Percentiles rank a stretch among this genome's conserved stretches.
These are phyloP conservation scores for Oriolus oriolus DNA, from an alignment of 2,113 vertebrate species.

Conservation along the genomic window DNA sequence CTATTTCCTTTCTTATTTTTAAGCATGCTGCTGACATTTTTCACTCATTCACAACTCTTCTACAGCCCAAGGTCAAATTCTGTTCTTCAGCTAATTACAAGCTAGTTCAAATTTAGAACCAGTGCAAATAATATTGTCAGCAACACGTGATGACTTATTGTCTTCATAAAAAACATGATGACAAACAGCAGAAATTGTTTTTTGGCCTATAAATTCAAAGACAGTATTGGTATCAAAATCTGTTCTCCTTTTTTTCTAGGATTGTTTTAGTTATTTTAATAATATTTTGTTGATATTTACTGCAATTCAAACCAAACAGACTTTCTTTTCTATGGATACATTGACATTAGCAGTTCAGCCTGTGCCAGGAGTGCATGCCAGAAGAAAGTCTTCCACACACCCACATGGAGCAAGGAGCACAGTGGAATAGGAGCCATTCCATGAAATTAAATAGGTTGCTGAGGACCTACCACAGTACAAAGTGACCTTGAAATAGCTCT, in stretches of 20 bases:
- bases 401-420: not conserved
- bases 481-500: not conserved
- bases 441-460: not conserved
- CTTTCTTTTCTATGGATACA: not conserved
- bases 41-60: not conserved
- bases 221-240: not conserved
- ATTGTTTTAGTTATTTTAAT: not conserved
- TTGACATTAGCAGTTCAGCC: not conserved
- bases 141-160: not conserved
- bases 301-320: not conserved
- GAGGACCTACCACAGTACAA: not conserved
- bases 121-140: not conserved
- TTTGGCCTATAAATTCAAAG: not conserved
- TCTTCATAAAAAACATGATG: not conserved
- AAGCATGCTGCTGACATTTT: not conserved
- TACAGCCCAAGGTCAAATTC: not conserved
- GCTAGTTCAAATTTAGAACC: not conserved
- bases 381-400: not conserved
- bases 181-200: not conserved
- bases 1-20: conserved; percentile 11
- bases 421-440: not conserved
- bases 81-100: conserved; percentile 12
- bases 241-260: not conserved
- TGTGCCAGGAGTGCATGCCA: not conserved
- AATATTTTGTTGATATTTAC: not conserved